Conservation (phyloP, 2,113 vertebrate genomes). For the Illadopsis cleaveri region DNA sequence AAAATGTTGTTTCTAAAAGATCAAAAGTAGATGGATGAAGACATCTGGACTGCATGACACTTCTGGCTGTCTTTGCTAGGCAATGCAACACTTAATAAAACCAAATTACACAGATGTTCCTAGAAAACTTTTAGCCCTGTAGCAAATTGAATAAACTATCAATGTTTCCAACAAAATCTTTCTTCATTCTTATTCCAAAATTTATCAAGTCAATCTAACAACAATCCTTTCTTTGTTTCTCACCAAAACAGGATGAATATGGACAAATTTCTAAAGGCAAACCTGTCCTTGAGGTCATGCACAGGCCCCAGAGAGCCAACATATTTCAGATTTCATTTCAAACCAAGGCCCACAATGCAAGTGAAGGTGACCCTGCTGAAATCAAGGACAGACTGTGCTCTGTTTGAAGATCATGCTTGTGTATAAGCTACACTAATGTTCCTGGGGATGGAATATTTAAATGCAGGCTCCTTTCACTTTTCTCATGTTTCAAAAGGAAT, state of each 20-base stretch:
- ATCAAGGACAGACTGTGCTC: background rate
- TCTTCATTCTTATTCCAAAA: background rate
- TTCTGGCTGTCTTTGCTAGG: background rate
- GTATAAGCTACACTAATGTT: background rate
- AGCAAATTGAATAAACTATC: background rate
- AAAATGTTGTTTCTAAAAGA: background rate
- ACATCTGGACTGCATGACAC: background rate
- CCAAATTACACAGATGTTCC: background rate
- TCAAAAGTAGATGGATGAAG: conserved; percentile 4
- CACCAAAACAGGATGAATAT: background rate
- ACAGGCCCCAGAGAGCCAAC: background rate
- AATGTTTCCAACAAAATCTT: conserved; percentile 19
- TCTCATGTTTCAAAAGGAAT: conserved; percentile 1
- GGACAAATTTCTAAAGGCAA: background rate
- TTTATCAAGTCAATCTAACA: background rate
- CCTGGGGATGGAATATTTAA: background rate
- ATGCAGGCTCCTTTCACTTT: background rate
- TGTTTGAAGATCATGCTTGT: background rate
- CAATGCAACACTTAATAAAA: background rate
- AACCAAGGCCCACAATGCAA: background rate
- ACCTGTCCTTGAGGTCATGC: background rate
- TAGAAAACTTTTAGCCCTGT: background rate
- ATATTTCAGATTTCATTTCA: background rate
- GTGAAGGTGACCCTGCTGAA: background rate
- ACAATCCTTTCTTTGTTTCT: background rate